These are phyloP conservation scores for Spea hammondii DNA, from an alignment of 2,797 vertebrate genomes.

Conservation along the genomic window DNA sequence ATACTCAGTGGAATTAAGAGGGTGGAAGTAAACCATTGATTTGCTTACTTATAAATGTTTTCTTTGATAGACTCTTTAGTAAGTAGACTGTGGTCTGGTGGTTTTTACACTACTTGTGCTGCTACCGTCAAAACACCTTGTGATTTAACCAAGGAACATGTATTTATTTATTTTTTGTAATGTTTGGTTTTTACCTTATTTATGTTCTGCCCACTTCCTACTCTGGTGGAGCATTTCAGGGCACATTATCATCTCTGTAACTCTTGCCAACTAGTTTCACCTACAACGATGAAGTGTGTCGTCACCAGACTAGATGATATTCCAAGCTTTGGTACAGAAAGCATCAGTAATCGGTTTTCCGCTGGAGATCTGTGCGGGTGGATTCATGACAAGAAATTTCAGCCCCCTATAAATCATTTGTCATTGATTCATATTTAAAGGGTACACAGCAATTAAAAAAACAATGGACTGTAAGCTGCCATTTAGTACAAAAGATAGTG, in stretches of 20 bases:
- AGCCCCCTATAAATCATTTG: constrained; percentile 46
- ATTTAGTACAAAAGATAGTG: no score
- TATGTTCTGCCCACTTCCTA: constrained; percentile 14
- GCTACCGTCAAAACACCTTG: background rate
- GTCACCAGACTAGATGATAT: no score
- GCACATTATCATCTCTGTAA: background rate
- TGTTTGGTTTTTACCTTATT: background rate
- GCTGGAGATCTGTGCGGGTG: constrained; percentile 67
- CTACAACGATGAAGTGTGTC: background rate
- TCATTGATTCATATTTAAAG: no score
- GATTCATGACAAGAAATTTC: constrained; percentile 75
- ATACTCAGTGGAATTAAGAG: no score
- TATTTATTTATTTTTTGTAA: background rate
- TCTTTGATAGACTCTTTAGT: background rate
- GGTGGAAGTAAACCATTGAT: no score
- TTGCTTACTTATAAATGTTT: background rate
- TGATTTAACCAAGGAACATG: constrained; percentile 2
- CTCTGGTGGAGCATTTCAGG: background rate
- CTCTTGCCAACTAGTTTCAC: background rate
- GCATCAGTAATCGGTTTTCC: constrained; percentile 61
- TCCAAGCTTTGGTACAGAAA: constrained; percentile 39
- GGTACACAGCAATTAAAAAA: no score
- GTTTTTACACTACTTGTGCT: background rate
- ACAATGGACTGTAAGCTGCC: no score
- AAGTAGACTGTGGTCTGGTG: constrained; percentile 7